Percentiles rank a stretch among this genome's conserved stretches.
Evolutionary conservation across 2,113 vertebrate species (phyloP).

Genomic region (Oreochromis spilurus): DNA sequence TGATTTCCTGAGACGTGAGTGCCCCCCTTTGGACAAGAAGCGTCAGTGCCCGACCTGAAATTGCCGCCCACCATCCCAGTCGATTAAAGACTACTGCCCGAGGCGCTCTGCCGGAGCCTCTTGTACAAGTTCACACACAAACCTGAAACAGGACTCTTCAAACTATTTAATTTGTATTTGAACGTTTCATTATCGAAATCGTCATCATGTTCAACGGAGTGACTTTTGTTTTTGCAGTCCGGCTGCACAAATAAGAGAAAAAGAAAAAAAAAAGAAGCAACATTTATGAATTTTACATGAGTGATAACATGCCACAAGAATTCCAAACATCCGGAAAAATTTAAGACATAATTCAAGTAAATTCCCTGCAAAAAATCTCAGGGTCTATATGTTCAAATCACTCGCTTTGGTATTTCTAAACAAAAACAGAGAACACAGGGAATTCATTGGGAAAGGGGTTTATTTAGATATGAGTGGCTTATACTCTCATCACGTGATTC

Average conservation of each 20-base stretch:
- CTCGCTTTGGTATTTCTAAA: conserved; percentile 4
- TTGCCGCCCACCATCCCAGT: background rate
- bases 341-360: conserved; percentile 1
- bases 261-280: background rate
- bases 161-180: conserved; percentile 7
- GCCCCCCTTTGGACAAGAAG: conserved; percentile 54
- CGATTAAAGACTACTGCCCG: conserved; percentile 29
- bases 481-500: background rate
- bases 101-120: background rate
- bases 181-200: background rate
- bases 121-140: background rate
- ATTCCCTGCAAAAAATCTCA: conserved; percentile 28
- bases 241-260: background rate
- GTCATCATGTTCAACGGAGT: background rate
- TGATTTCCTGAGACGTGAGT: conserved; percentile 49
- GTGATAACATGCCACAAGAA: background rate
- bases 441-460: background rate
- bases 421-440: background rate
- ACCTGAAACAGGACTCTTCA: conserved; percentile 10
- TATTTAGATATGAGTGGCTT: background rate
- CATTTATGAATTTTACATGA: background rate
- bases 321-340: background rate
- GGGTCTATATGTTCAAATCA: background rate
- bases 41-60: conserved; percentile 40
- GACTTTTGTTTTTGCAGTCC: background rate